Conservation (phyloP, 2,797 vertebrate species). For the Myripristis jacobus region DNA sequence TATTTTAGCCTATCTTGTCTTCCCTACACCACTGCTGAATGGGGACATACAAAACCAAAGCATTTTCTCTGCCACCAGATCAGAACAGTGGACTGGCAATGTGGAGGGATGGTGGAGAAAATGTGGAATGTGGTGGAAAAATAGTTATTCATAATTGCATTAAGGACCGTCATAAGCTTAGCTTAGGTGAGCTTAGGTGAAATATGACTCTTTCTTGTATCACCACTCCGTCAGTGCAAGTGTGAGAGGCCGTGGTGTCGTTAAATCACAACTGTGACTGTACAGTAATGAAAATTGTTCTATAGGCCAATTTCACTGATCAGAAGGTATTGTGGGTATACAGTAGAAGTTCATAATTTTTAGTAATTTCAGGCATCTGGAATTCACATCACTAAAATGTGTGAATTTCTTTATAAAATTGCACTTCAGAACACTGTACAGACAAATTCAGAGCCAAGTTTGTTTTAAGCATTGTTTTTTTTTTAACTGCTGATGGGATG, state of each 20-base stretch:
- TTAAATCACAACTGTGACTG: not conserved
- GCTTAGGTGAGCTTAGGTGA: not conserved
- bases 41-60: slow-evolving; percentile 29
- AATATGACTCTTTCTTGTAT: not conserved
- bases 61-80: slow-evolving; percentile 32
- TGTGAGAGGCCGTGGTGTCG: not conserved
- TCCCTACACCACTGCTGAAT: slow-evolving; percentile 45
- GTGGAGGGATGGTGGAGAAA: slow-evolving; percentile 5
- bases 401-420: not conserved
- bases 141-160: not conserved
- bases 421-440: not conserved
- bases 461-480: not conserved
- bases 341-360: not conserved
- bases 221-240: not conserved
- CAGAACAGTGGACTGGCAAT: slow-evolving; percentile 35
- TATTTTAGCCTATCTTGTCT: slow-evolving; percentile 72
- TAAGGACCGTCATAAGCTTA: not conserved
- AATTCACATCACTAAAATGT: not conserved
- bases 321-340: not conserved
- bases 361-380: not conserved
- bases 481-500: no score
- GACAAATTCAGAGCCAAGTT: not conserved
- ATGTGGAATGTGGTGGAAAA: not conserved
- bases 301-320: not conserved
- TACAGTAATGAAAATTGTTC: not conserved